Conservation (phyloP, 1,140 invertebrate species). For the Neodiprion lecontei region DNA sequence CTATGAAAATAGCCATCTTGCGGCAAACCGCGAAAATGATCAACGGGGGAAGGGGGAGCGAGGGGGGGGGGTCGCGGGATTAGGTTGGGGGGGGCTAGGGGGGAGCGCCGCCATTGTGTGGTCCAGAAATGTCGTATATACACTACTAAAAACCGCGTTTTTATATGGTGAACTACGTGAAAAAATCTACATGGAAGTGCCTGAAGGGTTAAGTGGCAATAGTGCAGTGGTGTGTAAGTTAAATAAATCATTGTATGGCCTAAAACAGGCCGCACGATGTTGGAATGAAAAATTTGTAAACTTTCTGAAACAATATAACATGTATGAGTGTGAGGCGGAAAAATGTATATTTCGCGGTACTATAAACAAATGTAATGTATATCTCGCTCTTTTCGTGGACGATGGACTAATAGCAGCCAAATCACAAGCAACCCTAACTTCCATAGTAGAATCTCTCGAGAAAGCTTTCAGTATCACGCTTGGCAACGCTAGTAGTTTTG, state of each 20-base stretch:
- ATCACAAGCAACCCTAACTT: conserved; percentile 7
- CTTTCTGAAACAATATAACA: conserved; percentile 14
- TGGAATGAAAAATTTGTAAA: conserved; percentile 46
- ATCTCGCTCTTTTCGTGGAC: conserved; percentile 26
- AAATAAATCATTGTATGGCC: conserved; percentile 51
- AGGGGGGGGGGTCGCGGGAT: no score
- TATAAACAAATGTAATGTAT: conserved; percentile 9
- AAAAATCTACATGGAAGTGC: conserved; percentile 46
- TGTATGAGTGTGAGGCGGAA: conserved; percentile 19
- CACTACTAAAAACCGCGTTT: conserved; percentile 44
- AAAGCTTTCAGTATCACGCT: conserved; percentile 22
- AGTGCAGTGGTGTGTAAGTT: conserved; percentile 36
- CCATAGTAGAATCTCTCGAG: conserved; percentile 18
- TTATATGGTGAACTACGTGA: conserved; percentile 47
- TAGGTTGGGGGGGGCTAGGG: no score
- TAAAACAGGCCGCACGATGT: conserved; percentile 51
- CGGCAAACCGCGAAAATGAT: no score
- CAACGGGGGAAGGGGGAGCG: no score
- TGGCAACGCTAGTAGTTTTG: conserved; percentile 27
- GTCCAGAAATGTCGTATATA: conserved; percentile 24
- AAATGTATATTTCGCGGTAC: conserved; percentile 19
- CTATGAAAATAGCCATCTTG: no score
- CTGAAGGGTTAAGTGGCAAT: conserved; percentile 41
- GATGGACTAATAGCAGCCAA: conserved; percentile 22
- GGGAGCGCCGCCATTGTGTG: no score